These are phyloP conservation scores for Semotilus atromaculatus DNA, from an alignment of 2,797 vertebrate species.

Conservation along the genomic window DNA sequence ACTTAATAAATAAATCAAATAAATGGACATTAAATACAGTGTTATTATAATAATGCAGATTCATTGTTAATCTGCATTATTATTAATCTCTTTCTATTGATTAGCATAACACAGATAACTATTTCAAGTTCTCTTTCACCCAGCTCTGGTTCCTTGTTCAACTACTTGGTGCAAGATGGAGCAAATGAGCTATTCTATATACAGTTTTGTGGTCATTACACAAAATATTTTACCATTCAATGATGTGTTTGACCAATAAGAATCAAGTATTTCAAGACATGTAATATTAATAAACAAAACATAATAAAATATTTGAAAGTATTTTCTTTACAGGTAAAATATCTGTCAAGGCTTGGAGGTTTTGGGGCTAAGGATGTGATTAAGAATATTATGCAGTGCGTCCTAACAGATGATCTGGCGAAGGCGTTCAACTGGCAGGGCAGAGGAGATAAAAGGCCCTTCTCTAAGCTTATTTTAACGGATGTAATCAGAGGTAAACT, in stretches of 20 bases:
- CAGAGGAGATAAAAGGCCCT: not conserved
- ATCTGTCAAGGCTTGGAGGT: not conserved
- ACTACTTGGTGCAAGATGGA: not conserved
- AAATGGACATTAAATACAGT: not conserved
- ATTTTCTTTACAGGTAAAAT: not conserved
- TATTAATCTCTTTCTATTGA: not conserved
- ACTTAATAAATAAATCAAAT: not conserved
- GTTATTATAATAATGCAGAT: not conserved
- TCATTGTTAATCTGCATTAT: not conserved
- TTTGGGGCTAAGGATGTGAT: not conserved
- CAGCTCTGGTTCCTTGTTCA: not conserved
- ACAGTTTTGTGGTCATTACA: not conserved
- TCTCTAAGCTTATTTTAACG: not conserved
- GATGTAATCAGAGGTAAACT: constrained; percentile 23
- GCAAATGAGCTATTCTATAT: not conserved
- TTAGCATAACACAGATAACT: not conserved
- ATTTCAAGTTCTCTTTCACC: not conserved
- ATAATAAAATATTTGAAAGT: not conserved
- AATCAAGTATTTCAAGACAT: not conserved
- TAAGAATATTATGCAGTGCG: not conserved
- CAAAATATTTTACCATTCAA: not conserved
- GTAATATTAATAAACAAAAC: not conserved
- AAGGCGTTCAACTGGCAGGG: constrained; percentile 12
- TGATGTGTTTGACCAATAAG: not conserved
- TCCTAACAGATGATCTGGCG: constrained; percentile 17